phyloP scores from a whole-genome alignment of 2,888 invertebrate genomes.

The Mythimna pallens region DNA sequence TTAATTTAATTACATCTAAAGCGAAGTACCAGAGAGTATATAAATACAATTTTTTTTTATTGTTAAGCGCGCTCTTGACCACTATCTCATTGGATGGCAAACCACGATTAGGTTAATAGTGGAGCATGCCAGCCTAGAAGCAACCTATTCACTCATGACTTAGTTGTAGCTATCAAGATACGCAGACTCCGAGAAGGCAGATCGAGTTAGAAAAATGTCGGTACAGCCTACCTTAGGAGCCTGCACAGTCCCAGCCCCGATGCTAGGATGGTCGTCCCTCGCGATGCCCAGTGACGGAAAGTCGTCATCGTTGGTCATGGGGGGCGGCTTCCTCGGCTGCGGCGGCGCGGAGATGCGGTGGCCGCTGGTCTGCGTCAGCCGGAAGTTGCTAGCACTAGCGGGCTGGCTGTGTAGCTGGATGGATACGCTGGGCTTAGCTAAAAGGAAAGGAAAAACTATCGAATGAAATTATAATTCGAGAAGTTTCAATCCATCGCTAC shows the following conservation, averaged over 20 bases:
- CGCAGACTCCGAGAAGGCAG: too few relatives aligned
- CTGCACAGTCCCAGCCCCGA: slow-evolving; percentile 81
- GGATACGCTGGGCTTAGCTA: slow-evolving; percentile 88
- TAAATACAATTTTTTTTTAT: too few relatives aligned
- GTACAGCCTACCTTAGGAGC: slow-evolving; percentile 80
- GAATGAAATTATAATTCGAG: too few relatives aligned
- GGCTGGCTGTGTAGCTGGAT: slow-evolving; percentile 88
- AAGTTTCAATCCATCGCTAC: too few relatives aligned
- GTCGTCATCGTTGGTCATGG: slow-evolving; percentile 70
- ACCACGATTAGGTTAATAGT: too few relatives aligned
- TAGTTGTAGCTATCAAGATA: too few relatives aligned
- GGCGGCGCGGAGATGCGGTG: slow-evolving; percentile 78
- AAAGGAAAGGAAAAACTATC: background rate
- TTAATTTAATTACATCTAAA: background rate
- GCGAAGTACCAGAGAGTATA: too few relatives aligned
- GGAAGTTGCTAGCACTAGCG: slow-evolving; percentile 86
- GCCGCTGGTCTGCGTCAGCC: slow-evolving; percentile 82
- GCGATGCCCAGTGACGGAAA: slow-evolving; percentile 74
- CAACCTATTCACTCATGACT: too few relatives aligned
- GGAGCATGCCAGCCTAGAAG: too few relatives aligned
- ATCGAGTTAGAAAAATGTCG: background rate
- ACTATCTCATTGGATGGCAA: too few relatives aligned
- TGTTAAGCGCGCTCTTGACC: too few relatives aligned
- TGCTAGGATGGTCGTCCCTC: slow-evolving; percentile 84
- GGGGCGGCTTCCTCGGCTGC: slow-evolving; percentile 62